These are phyloP conservation scores for Spodoptera frugiperda DNA, from an alignment of 1,140 invertebrate genomes.

Conservation along the genomic window DNA sequence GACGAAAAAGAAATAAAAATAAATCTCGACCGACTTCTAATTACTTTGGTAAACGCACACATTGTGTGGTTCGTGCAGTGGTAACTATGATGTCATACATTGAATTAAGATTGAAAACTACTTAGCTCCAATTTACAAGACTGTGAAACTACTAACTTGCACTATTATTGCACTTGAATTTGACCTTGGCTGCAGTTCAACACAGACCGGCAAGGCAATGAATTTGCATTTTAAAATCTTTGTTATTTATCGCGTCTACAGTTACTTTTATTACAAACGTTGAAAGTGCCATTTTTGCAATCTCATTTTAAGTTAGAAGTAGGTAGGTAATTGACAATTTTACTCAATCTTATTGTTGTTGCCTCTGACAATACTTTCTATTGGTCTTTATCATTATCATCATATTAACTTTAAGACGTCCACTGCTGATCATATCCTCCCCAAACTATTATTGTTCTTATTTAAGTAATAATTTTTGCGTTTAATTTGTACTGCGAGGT, in stretches of 20 bases:
- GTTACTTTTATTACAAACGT: not conserved
- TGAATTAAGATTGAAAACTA: not conserved
- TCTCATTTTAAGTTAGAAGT: not conserved
- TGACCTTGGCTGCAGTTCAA: slow-evolving; percentile 14
- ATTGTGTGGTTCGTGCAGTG: too few relatives aligned
- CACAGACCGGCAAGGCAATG: not conserved
- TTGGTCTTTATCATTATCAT: too few relatives aligned
- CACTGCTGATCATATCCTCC: too few relatives aligned
- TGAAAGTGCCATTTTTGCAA: slow-evolving; percentile 8
- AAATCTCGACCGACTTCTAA: slow-evolving; percentile 22
- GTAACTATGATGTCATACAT: not conserved
- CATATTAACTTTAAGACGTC: too few relatives aligned
- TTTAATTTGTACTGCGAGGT: too few relatives aligned
- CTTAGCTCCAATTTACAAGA: slow-evolving; percentile 8
- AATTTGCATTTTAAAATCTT: slow-evolving; percentile 27
- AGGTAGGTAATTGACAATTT: too few relatives aligned
- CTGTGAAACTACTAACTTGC: not conserved
- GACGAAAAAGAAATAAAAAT: slow-evolving; percentile 23
- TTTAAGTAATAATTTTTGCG: too few relatives aligned
- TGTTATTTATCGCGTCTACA: not conserved
- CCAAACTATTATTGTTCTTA: too few relatives aligned
- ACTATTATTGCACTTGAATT: slow-evolving; percentile 16
- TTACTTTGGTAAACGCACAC: not conserved
- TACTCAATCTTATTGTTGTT: too few relatives aligned
- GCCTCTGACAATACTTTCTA: too few relatives aligned